Evolutionary conservation across 2,797 vertebrate species (phyloP), one percentile per base, ranked within the genome.

Genomic region (Buphagus erythrorhynchus): DNA sequence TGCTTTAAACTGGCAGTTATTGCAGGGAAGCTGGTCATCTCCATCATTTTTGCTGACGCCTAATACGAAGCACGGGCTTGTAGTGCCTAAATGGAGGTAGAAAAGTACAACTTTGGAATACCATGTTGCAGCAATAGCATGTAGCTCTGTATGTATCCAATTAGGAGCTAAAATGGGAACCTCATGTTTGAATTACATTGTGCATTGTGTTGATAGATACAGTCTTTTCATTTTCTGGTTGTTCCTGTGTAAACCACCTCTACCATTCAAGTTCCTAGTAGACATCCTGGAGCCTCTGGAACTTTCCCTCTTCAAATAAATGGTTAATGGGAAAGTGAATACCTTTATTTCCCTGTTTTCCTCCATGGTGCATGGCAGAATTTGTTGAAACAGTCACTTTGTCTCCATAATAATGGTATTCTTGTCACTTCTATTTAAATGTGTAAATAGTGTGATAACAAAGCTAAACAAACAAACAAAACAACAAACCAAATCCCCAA

Each of bases 61-160:
- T 85, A 49, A 49, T 58, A 48, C 26, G 52, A 59, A 82, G 26
- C 17, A 48, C 4, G 4, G 74, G n/a, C n/a, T 85, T 76, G 13
- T 6, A n/a, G 28, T 61, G 24, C 57, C 24, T 51, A 35, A 75
- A 28, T 1, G 7, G 28, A 73, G 13, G 19, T 72, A 54, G 36
- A 71, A 90, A 45, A 71, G 16, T 66, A 20, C 16, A 63, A 2
- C 16, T 90, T 74, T 31, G 72, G 33, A 82, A 43, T 43, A 65
- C 5, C 6, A 24, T 19, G 26, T 83, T 49, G 10, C 54, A 86
- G 69, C 61, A 86, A 25, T 25, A 49, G 13, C 35, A 16, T 35
- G 11, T 40, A 71, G 25, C 26, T 89, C 36, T 69, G 20, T 71
- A 59, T 0, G 0, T 63, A 49, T 31, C 16, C 33, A 67, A 0